Conservation (phyloP, 1,140 invertebrate species). For the Drosophila kepulauana region DNA sequence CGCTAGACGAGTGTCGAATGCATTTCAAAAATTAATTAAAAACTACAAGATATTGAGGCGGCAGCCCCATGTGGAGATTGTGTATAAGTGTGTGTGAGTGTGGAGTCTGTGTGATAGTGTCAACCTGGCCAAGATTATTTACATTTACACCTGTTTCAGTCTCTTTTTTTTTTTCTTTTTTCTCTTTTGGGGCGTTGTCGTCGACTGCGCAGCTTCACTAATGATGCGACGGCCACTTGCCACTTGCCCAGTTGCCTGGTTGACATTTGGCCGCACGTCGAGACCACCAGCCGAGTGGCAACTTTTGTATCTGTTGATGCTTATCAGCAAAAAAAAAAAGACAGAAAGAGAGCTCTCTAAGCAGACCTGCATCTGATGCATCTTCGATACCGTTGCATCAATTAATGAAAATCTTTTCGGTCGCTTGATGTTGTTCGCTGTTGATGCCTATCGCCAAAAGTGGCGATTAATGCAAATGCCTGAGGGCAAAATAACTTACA, state of each 20-base stretch:
- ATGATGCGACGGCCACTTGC: conserved; percentile 56
- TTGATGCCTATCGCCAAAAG: conserved; percentile 68
- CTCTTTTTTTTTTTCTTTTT: conserved; percentile 12
- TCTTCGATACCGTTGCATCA: conserved; percentile 62
- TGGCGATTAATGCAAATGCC: conserved; percentile 76
- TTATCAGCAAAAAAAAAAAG: conserved; percentile 52
- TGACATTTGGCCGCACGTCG: conserved; percentile 63
- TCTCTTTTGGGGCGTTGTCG: conserved; percentile 32
- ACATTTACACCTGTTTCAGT: conserved; percentile 74
- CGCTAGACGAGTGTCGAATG: conserved; percentile 43
- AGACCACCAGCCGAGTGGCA: conserved; percentile 70
- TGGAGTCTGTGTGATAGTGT: conserved; percentile 46
- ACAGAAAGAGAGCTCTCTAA: no score
- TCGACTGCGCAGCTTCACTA: conserved; percentile 55
- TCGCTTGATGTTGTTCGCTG: conserved; percentile 3
- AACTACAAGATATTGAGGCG: conserved; percentile 50
- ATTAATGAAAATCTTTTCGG: conserved; percentile 69
- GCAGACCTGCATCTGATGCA: conserved; percentile 12
- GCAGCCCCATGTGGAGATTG: conserved; percentile 58
- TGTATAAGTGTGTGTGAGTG: conserved; percentile 6
- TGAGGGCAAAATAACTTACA: conserved; percentile 69
- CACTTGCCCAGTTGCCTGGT: conserved; percentile 46
- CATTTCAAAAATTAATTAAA: conserved; percentile 69
- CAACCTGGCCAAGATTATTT: conserved; percentile 75
- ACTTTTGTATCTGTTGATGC: conserved; percentile 61